Base-by-base conservation (phyloP, 2,113 vertebrate species). In the Leptodactylus fuscus region DNA sequence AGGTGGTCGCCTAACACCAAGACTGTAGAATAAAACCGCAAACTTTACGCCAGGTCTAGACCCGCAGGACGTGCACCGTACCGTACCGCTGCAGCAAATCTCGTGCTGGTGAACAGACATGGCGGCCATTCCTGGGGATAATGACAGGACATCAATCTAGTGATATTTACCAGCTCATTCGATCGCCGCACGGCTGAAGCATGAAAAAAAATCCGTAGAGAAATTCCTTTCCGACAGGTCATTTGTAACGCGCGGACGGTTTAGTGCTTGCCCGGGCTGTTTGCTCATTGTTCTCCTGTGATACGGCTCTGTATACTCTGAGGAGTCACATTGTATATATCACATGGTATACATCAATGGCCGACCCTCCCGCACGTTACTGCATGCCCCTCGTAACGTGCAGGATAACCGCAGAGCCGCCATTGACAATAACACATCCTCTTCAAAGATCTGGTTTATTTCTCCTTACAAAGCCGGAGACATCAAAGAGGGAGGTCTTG, bases 151-250 rank as follows among this genome's bases (percentile, higher is more conserved):
- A 82, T 51, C 71, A 82, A 69, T 71, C 48, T 71, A 38, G 65
- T 24, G 41, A 70, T 55, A 82, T 82, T 70, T 82, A 82, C 67
- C 70, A 70, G 48, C 44, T 48, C 41, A n/a, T 48, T 71, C 46
- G 53, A 76, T 84, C 62, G 82, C 82, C 51, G 41, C 55, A 46
- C 65, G 70, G 71, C 41, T 85, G 27, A 48, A 60, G 51, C 82
- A 69, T 51, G 58, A 62, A 85, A 85, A 67, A 77, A 65, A n/a
- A n/a, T n/a, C 41, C 69, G 67, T 36, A 36, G 22, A 83, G 69
- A 74, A 76, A 85, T 85, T 85, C 82, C 73, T 38, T 69, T 77
- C 41, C 15, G 53, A 78, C 74, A 85, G 82, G 29, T 85, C 82
- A 78, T 85, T 85, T 67, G 49, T 77, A 77, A 34, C 67, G 38